Conservation (phyloP, 2,888 invertebrate genomes). For the Conus canariensis region DNA sequence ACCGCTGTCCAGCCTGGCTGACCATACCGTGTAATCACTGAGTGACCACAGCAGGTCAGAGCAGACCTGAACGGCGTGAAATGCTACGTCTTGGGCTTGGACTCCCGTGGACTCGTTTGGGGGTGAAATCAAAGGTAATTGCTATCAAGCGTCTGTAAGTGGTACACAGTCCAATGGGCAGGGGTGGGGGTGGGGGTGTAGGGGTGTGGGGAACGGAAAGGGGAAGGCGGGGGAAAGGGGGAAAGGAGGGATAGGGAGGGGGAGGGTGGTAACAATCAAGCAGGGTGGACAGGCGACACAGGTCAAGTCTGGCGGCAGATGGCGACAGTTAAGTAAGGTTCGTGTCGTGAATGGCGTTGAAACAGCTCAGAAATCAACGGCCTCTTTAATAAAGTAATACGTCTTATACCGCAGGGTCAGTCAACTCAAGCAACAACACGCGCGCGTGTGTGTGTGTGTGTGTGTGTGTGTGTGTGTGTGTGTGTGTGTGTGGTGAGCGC, state of each 20-base stretch:
- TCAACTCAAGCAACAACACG: no score
- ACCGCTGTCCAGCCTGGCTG: conserved; percentile 2
- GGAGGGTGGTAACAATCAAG: not conserved
- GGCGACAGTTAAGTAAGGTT: no score
- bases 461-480: no score
- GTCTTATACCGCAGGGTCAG: no score
- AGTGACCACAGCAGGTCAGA: not conserved
- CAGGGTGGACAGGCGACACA: not conserved
- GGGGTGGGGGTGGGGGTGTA: not conserved
- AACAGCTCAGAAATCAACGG: no score
- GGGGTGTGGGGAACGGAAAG: no score
- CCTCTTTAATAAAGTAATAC: no score
- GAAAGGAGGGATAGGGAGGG: not conserved
- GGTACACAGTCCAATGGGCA: not conserved
- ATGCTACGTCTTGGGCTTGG: not conserved
- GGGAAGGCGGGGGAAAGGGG: no score
- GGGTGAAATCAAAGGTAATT: conserved; percentile 24
- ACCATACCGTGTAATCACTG: conserved; percentile 27
- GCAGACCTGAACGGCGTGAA: not conserved
- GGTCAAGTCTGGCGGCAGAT: no score
- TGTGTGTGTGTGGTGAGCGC: not conserved
- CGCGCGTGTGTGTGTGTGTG: no score
- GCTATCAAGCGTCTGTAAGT: conserved; percentile 13
- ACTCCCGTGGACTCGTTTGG: not conserved
- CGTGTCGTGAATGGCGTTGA: no score